Percentiles rank a stretch among this genome's conserved stretches.
Evolutionary conservation across 2,113 vertebrate species (phyloP).

Genomic region (Corythornis vintsioides): DNA sequence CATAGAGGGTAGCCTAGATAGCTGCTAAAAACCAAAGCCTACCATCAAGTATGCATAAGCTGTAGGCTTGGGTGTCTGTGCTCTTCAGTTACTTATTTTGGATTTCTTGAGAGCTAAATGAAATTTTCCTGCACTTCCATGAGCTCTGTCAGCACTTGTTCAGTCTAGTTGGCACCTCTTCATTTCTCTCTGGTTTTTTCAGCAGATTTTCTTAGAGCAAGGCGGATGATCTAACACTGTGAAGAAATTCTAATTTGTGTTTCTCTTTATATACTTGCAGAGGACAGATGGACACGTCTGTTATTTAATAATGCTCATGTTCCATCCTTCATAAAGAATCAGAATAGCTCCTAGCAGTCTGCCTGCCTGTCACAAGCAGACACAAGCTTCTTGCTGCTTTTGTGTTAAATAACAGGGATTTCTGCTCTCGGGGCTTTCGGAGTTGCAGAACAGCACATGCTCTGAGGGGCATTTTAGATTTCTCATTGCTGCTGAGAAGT

Average conservation of each 20-base stretch:
- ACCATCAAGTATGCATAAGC: not conserved
- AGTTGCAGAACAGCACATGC: not conserved
- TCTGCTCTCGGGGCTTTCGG: not conserved
- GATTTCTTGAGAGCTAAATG: conserved; percentile 45
- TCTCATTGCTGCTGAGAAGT: not conserved
- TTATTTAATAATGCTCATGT: conserved; percentile 63
- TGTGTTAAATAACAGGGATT: conserved; percentile 35
- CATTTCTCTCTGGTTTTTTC: conserved; percentile 33
- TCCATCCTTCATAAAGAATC: conserved; percentile 45
- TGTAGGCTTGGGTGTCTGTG: conserved; percentile 7
- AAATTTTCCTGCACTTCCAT: conserved; percentile 59
- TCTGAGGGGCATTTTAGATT: not conserved
- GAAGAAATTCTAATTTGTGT: conserved; percentile 62
- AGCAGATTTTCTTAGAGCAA: conserved; percentile 57
- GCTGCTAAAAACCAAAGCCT: not conserved
- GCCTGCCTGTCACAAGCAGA: conserved; percentile 47
- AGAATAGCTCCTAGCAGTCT: conserved; percentile 54
- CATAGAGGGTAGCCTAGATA: not conserved
- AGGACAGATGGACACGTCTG: conserved; percentile 66
- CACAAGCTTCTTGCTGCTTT: conserved; percentile 20
- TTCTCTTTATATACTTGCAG: conserved; percentile 56
- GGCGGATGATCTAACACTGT: conserved; percentile 52
- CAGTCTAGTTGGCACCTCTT: conserved; percentile 66
- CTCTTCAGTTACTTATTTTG: conserved; percentile 47
- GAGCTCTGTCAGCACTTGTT: conserved; percentile 70